Evolutionary conservation across 53 echinoderm and acorn worm genomes (phyloP), one percentile per base, ranked within the genome.

Genomic region (Stichopus horrens): DNA sequence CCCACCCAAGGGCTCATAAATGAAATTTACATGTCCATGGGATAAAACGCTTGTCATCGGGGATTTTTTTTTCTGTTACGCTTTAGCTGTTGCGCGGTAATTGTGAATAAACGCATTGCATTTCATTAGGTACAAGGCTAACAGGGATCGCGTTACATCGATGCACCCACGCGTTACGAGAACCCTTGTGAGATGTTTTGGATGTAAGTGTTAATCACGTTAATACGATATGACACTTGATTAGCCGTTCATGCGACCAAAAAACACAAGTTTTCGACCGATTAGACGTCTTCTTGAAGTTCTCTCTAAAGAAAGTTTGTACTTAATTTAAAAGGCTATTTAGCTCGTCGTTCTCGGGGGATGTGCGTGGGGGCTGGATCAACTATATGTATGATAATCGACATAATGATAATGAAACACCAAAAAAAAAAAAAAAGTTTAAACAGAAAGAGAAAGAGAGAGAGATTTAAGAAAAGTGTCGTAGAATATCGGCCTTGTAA

Each of bases 101-200:
- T 56, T 81, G 56, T 81, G 58, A 21, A 81, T 81, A 81, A 81
- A 81, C 81, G 58, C 81, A 81, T 57, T 81, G 81, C 81, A 81
- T 81, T 22, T 81, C 81, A 81, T 81, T 56, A 57, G 18, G 8
- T 56, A 21, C 58, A 81, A 58, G 81, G 81, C 58, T 57, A 81
- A 81, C 22, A 58, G 81, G 54, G 81, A 81, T 81, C 81, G 53
- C 56, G 58, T 81, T 81, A 81, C 81, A 57, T 54, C 23, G 57
- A 58, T 21, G 57, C 81, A 58, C 55, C 81, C 58, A 81, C 58
- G 57, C 81, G 81, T 56, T 58, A 11, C 81, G 57, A 77, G 21
- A 20, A 21, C 57, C 22, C 81, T 21, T 6, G 11, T 55, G 0
- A 6, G 21, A 7, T 7, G 13, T 21, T 53, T 56, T 19, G 20